These are phyloP conservation scores for Augochlora pura DNA, from an alignment of 1,140 invertebrate genomes.

Conservation along the genomic window DNA sequence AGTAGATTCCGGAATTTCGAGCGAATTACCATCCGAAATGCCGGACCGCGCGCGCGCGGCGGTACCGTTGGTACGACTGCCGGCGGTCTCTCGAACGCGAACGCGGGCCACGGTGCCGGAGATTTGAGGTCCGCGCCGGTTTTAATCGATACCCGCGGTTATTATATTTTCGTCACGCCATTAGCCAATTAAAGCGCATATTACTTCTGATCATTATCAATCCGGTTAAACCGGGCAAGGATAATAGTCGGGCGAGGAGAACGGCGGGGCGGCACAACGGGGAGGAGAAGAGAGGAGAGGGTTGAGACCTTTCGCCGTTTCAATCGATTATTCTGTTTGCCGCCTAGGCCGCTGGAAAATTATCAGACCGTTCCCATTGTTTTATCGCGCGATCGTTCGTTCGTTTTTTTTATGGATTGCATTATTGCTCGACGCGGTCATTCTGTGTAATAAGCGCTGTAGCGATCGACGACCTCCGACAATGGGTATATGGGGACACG, in stretches of 20 bases:
- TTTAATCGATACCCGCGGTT: slow-evolving; percentile 38
- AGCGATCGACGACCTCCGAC: neutral
- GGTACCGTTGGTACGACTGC: neutral
- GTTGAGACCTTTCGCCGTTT: slow-evolving; percentile 1
- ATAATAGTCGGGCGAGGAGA: neutral
- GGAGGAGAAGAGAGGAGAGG: no score
- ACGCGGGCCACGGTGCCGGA: neutral
- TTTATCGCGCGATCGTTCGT: slow-evolving; percentile 17
- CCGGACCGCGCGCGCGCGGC: slow-evolving; percentile 20
- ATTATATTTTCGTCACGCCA: slow-evolving; percentile 41
- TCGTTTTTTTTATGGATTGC: neutral
- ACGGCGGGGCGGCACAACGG: no score
- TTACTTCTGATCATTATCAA: slow-evolving; percentile 37
- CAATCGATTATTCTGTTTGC: slow-evolving; percentile 35
- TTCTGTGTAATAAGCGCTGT: neutral
- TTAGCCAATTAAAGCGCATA: slow-evolving; percentile 31
- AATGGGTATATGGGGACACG: neutral
- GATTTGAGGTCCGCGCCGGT: slow-evolving; percentile 24
- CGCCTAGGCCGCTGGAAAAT: slow-evolving; percentile 31
- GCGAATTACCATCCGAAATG: slow-evolving; percentile 44
- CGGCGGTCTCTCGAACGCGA: neutral
- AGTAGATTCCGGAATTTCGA: slow-evolving; percentile 41
- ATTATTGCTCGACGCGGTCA: slow-evolving; percentile 17
- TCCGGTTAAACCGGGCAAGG: slow-evolving; percentile 18
- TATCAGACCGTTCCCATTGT: neutral